Evolutionary conservation across 2,888 invertebrate genomes (phyloP).

Genomic region (Cerastoderma edule): DNA sequence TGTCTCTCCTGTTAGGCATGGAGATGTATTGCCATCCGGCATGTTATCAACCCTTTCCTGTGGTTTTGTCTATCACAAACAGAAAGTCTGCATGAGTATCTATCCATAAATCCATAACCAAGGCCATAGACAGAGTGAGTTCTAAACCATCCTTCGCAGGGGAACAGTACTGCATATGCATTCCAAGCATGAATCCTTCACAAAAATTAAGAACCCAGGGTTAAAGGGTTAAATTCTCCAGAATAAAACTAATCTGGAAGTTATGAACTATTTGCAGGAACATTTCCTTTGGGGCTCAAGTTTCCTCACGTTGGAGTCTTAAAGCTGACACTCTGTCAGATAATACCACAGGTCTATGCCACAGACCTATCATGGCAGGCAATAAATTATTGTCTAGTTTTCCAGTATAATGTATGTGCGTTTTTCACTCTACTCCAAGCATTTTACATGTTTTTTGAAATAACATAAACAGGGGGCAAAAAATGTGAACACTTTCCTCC

Average conservation of each 20-base stretch:
- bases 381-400: slow-evolving; percentile 25
- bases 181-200: too few species aligned
- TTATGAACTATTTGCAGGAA: neutral
- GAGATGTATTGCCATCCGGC: too few species aligned
- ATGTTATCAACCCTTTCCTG: too few species aligned
- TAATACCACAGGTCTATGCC: slow-evolving; percentile 7
- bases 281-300: neutral
- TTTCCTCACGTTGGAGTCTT: neutral
- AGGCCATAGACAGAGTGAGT: too few species aligned
- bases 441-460: too few species aligned
- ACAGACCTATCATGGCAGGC: slow-evolving; percentile 16
- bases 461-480: too few species aligned
- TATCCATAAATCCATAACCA: neutral
- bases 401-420: slow-evolving; percentile 9
- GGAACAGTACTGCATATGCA: too few species aligned
- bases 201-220: too few species aligned
- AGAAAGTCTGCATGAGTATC: slow-evolving; percentile 2
- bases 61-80: too few species aligned
- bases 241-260: neutral
- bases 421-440: too few species aligned
- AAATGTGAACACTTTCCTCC: too few species aligned
- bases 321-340: slow-evolving; percentile 11
- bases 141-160: too few species aligned
- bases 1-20: neutral
- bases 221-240: neutral